A percentile compares a stretch with the other conserved stretches of the same genome.
Evolutionary conservation across 2,888 invertebrate genomes (phyloP).

Genomic region (Tholera decimalis): DNA sequence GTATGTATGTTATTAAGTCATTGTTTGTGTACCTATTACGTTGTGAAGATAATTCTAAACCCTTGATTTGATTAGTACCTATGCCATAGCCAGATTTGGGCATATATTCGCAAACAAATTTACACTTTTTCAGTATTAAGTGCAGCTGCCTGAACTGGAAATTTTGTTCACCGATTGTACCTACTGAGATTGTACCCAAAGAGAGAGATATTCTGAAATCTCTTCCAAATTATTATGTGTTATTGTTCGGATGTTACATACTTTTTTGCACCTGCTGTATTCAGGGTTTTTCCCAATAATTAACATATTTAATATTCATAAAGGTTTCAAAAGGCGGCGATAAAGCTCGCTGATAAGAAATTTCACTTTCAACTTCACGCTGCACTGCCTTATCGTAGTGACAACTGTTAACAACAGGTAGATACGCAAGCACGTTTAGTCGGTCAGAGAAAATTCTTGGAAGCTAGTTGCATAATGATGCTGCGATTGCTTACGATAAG

Average conservation of each 20-base stretch:
- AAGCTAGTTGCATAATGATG: constrained; percentile 53
- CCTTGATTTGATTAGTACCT: background rate
- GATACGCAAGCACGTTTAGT: constrained; percentile 41
- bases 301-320: constrained; percentile 11
- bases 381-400: constrained; percentile 34
- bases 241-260: too few relatives aligned
- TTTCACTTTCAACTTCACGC: constrained; percentile 31
- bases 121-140: background rate
- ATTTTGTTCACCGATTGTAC: too few relatives aligned
- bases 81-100: background rate
- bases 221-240: too few relatives aligned
- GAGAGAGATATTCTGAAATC: too few relatives aligned
- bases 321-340: constrained; percentile 1
- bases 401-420: constrained; percentile 38
- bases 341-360: constrained; percentile 45
- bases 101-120: background rate
- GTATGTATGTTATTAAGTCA: constrained; percentile 1
- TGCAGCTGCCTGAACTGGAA: too few relatives aligned
- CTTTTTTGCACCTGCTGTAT: too few relatives aligned
- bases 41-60: background rate
- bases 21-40: background rate
- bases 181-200: too few relatives aligned
- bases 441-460: constrained; percentile 64
- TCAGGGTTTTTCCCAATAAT: background rate
- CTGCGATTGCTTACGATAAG: constrained; percentile 20